These are phyloP conservation scores for Anolis sagrei DNA, from an alignment of 2,113 vertebrate species.

Conservation along the genomic window DNA sequence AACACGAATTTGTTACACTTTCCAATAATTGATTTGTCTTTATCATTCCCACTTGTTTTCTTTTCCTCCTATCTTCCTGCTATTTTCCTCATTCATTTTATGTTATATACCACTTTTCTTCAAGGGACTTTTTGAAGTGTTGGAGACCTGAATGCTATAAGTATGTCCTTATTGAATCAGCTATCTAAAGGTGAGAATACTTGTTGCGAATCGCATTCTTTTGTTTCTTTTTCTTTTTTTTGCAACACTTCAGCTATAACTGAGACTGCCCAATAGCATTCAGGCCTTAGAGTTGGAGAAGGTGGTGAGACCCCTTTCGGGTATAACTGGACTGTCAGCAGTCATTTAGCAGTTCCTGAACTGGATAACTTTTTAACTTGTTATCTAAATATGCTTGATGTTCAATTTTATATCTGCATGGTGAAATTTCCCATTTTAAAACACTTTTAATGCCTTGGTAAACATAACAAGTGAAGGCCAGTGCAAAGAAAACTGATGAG, in stretches of 20 bases:
- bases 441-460: neutral
- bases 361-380: slow-evolving; percentile 2
- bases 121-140: neutral
- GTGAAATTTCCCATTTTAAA: slow-evolving; percentile 26
- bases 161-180: too few relatives aligned
- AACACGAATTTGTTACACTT: neutral
- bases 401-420: slow-evolving; percentile 23
- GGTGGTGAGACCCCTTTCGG: neutral
- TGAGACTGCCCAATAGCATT: too few relatives aligned
- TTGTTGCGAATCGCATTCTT: too few relatives aligned
- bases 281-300: neutral
- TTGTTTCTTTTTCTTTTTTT: too few relatives aligned
- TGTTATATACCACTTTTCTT: neutral
- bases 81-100: neutral
- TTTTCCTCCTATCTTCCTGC: neutral
- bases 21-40: neutral
- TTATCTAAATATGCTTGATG: slow-evolving; percentile 3
- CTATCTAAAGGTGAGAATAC: too few relatives aligned
- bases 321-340: neutral
- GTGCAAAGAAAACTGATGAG: slow-evolving; percentile 19
- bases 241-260: too few relatives aligned
- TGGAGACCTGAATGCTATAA: too few relatives aligned
- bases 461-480: slow-evolving; percentile 38
- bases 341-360: neutral
- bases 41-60: neutral